Percentiles rank a stretch among this genome's conserved stretches.
phyloP scores from a whole-genome alignment of 2,888 invertebrate genomes.

The Eristalis arbustorum region DNA sequence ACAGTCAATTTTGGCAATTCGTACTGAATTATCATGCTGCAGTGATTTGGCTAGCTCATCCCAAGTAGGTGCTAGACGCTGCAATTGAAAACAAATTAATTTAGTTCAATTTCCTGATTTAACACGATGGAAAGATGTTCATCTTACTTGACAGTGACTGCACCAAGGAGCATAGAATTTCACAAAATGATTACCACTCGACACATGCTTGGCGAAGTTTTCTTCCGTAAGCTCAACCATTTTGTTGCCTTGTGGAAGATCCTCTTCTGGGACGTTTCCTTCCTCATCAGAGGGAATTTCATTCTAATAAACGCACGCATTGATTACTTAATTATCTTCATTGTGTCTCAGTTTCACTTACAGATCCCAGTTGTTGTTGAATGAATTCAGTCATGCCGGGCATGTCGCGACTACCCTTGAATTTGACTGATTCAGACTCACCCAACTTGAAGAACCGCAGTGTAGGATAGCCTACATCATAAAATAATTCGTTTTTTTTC shows the following conservation, averaged over 20 bases:
- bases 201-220: slow-evolving; percentile 87
- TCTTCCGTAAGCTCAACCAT: slow-evolving; percentile 88
- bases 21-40: slow-evolving; percentile 84
- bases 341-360: slow-evolving; percentile 71
- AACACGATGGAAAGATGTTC: slow-evolving; percentile 50
- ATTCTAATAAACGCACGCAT: slow-evolving; percentile 44
- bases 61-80: slow-evolving; percentile 92
- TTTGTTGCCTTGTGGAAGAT: slow-evolving; percentile 68
- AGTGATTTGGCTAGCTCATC: slow-evolving; percentile 88
- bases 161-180: slow-evolving; percentile 98
- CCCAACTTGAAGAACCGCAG: slow-evolving; percentile 89
- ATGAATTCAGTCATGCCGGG: slow-evolving; percentile 89
- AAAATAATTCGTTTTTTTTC: neutral
- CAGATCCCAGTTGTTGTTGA: slow-evolving; percentile 85
- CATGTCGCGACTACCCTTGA: slow-evolving; percentile 89
- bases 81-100: slow-evolving; percentile 66
- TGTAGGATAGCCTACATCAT: slow-evolving; percentile 87
- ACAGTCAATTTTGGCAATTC: slow-evolving; percentile 92
- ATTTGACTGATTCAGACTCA: slow-evolving; percentile 85
- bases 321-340: neutral
- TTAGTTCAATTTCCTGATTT: neutral
- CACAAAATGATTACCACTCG: slow-evolving; percentile 90
- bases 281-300: slow-evolving; percentile 64
- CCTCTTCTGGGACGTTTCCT: slow-evolving; percentile 19
- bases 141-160: slow-evolving; percentile 88